Base-by-base conservation (phyloP, 2,888 invertebrate species). In the Habrosyne pyritoides region DNA sequence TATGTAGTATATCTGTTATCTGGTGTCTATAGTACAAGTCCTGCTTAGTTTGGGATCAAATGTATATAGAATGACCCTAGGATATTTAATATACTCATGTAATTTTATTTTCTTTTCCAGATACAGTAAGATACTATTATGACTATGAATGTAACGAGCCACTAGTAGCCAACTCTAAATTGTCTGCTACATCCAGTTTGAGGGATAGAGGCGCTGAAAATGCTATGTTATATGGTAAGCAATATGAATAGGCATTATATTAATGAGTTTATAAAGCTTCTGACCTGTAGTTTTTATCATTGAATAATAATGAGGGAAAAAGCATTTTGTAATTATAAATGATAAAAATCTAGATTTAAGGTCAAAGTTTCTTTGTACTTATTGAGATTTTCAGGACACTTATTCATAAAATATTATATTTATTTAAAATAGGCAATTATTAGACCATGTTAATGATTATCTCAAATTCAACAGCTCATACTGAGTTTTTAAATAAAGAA, bases 141-240 rank as follows among this genome's bases (percentile, higher is more conserved):
- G 91, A 89, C 67, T 92, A 91, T 72, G 97, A 97, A 87, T 98
- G 98, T 86, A 97, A 96, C 83, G 94, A 94, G 72, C 96, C 97
- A 10, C 90, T 98, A 57, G 91, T 98, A 79, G 95, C 95, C 21
- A 94, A 88, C 72, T 95, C 97, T 61, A 94, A 93, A 60, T 85
- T 98, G 64, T 95, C 94, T 61, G 97, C 98, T 26, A 97, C 98
- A 47, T 97, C 97, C 18, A 95, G 95, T 68, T 90, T 97, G 59
- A 93, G 94, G 52, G 97, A 97, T 71, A 94, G 98, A 81, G 97
- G 97, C 59, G 96, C 98, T n/a, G 94, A 96, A 61, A 96, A 98
- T 93, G 97, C 97, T 36, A 94, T 94, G 77, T 93, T 98, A 73
- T 95, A 97, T 93, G 97, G 98, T 98, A 94, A 95, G 95, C 75